These are phyloP conservation scores for Agelastica alni DNA, from an alignment of 2,888 invertebrate species.

Conservation along the genomic window DNA sequence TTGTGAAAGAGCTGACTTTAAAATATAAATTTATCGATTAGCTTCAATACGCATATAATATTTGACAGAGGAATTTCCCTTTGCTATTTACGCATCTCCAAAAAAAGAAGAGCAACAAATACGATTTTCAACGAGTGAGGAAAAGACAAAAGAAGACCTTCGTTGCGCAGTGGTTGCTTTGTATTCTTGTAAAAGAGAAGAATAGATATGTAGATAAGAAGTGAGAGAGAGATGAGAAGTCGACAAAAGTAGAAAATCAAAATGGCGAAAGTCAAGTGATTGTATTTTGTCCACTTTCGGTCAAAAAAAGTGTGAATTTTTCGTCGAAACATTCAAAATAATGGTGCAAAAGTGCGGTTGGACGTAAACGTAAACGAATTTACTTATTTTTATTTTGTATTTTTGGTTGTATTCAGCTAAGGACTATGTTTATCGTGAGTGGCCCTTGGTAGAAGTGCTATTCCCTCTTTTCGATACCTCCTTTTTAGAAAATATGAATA, in stretches of 20 bases:
- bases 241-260: constrained; percentile 34
- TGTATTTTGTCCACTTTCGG: constrained; percentile 43
- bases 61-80: constrained; percentile 10
- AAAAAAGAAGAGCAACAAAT: constrained; percentile 15
- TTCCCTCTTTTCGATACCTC: constrained; percentile 23
- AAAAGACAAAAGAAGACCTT: constrained; percentile 18
- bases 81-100: constrained; percentile 21
- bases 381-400: constrained; percentile 37
- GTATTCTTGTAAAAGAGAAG: constrained; percentile 29
- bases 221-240: constrained; percentile 28
- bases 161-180: constrained; percentile 36
- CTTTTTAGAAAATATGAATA: constrained; percentile 52
- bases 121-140: neutral
- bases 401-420: constrained; percentile 37
- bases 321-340: constrained; percentile 33
- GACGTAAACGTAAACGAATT: constrained; percentile 42
- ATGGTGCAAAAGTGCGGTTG: constrained; percentile 45
- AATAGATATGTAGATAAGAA: constrained; percentile 9
- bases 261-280: constrained; percentile 48
- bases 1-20: no score
- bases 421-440: constrained; percentile 40
- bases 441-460: constrained; percentile 36
- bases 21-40: no score
- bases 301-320: constrained; percentile 38
- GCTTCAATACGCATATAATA: constrained; percentile 19